Base-by-base conservation (phyloP, 2,888 invertebrate genomes). In the Calliphora vomitoria region DNA sequence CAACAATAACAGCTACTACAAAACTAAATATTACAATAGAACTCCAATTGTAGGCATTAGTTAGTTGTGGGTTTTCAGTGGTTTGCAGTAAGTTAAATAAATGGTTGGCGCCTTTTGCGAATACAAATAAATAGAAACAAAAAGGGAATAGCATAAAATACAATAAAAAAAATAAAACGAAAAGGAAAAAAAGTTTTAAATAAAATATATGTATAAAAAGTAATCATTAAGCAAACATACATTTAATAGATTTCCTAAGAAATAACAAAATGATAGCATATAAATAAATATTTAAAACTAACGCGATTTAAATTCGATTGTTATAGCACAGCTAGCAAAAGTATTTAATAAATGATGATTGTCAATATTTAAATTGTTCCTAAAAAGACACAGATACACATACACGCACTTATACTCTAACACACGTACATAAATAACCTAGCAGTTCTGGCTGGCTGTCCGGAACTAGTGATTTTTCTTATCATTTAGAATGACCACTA, bases 31-130 rank as follows among this genome's bases (percentile, higher is more conserved):
- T 55, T 66, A 44, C 64, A 82, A 66, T 55, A 58, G 31, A 64
- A 58, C 44, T 74, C n/a, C 38, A 58, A 60, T 68, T 74, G 50
- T 80, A 60, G 74, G 85, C 74, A 78, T 69, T 85, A 80, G 74
- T 69, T 85, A 80, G 74, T 79, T 86, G 82, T 64, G 79, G 74
- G 38, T 53, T 78, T 55, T 15, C 60, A 60, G 74, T 79, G 75
- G 69, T 62, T 74, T 44, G 41, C n/a, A 47, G 62, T 78, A 6
- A 53, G 18, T 62, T 31, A 66, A 79, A 53, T 68, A 35, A 74
- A 74, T 74, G 53, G 41, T 71, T 82, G 82, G 66, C 78, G 60
- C 68, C 72, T 74, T 76, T 82, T 76, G 35, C 47, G 15, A 60
- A 60, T n/a, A 31, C 38, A 74, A 11, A 55, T 41, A 58, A 13